Evolutionary conservation across 2,113 vertebrate genomes (phyloP).

Genomic region (Lagopus muta): DNA sequence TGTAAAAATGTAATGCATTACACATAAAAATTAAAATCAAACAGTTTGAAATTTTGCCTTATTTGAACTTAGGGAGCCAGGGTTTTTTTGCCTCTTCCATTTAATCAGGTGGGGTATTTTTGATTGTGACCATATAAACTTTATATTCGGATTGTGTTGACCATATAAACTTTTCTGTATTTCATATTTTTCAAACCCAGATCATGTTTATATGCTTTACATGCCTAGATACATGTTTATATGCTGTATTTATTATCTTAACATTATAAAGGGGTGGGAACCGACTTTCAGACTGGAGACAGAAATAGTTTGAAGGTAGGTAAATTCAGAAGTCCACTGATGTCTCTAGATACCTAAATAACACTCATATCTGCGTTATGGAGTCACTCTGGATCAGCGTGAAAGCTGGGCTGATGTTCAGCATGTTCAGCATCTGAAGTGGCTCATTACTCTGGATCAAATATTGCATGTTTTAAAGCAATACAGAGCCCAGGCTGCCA

Average conservation of each 20-base stretch:
- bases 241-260: background rate
- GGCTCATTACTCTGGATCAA: background rate
- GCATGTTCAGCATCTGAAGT: background rate
- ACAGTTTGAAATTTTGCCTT: background rate
- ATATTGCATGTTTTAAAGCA: background rate
- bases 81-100: background rate
- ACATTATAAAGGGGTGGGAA: background rate
- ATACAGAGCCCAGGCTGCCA: background rate
- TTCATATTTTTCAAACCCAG: background rate
- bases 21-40: background rate
- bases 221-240: background rate
- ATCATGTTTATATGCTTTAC: too few relatives aligned
- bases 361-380: background rate
- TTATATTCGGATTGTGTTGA: background rate
- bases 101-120: background rate
- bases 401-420: background rate
- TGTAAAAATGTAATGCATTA: fast-evolving
- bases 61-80: background rate
- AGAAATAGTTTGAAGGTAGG: background rate
- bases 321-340: background rate
- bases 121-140: background rate
- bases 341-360: background rate
- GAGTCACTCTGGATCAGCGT: background rate
- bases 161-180: background rate
- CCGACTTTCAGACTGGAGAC: background rate